Conservation (phyloP, 2,797 vertebrate genomes). For the Fistularia tabacaria region DNA sequence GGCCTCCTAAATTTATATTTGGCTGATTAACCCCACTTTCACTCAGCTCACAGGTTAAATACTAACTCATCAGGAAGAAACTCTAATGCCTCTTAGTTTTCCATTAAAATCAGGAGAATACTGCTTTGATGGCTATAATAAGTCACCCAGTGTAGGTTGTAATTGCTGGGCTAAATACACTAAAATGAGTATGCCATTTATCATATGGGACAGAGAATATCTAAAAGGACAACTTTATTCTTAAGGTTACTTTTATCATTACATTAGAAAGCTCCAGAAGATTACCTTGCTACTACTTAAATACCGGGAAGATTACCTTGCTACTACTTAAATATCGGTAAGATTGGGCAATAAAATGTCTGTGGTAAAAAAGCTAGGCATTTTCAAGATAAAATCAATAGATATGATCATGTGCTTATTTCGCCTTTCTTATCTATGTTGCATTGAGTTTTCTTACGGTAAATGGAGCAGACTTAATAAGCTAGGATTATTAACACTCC, state of each 20-base stretch:
- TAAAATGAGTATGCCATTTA: constrained; percentile 38
- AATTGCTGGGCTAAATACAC: constrained; percentile 53
- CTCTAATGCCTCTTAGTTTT: constrained; percentile 63
- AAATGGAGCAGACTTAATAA: too few species aligned
- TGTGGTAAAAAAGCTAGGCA: constrained; percentile 18
- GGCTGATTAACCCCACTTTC: constrained; percentile 60
- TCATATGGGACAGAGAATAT: constrained; percentile 43
- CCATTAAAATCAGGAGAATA: constrained; percentile 68
- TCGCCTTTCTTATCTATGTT: constrained; percentile 18
- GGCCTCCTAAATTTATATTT: constrained; percentile 63
- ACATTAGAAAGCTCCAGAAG: constrained; percentile 27
- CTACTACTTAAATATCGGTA: constrained; percentile 36
- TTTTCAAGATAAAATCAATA: constrained; percentile 37
- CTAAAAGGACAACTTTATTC: constrained; percentile 31
- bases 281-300: constrained; percentile 39
- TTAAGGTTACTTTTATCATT: constrained; percentile 25
- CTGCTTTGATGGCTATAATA: constrained; percentile 54
- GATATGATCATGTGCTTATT: constrained; percentile 25
- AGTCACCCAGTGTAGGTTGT: constrained; percentile 49
- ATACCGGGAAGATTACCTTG: constrained; percentile 38
- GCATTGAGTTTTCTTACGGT: too few species aligned
- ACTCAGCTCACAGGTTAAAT: constrained; percentile 46
- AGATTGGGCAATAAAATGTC: constrained; percentile 16
- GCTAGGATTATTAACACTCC: too few species aligned
- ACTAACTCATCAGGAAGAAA: constrained; percentile 57